These are phyloP conservation scores for Pipistrellus kuhlii DNA, from an alignment of 2,797 vertebrate species.

Conservation along the genomic window DNA sequence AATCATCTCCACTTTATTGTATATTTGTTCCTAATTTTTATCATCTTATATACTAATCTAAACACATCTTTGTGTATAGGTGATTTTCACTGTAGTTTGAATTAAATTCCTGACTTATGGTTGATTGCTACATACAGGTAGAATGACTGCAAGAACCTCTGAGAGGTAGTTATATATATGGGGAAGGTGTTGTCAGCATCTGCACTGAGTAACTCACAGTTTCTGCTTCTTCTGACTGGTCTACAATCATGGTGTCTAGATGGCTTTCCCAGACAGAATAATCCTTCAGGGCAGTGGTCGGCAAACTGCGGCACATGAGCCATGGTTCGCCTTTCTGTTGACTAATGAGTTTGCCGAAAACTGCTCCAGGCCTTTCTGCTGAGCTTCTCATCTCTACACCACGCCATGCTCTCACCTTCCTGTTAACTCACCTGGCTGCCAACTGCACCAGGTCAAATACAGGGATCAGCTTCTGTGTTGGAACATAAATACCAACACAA, in stretches of 20 bases:
- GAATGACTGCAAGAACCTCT: background rate
- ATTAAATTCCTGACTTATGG: constrained; percentile 44
- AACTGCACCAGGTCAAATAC: background rate
- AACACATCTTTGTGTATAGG: constrained; percentile 44
- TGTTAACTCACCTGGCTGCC: background rate
- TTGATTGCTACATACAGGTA: background rate
- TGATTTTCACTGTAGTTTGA: constrained; percentile 31
- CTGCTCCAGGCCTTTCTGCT: background rate
- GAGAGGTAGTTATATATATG: background rate
- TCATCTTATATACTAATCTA: constrained; percentile 31
- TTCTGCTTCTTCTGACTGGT: background rate
- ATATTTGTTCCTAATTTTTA: constrained; percentile 54
- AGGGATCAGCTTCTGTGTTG: background rate
- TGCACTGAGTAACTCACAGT: background rate
- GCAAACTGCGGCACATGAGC: too few species aligned
- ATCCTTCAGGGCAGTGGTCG: background rate
- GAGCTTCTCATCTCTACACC: background rate
- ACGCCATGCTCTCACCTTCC: background rate
- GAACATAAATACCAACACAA: constrained; percentile 44
- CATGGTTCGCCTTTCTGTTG: too few species aligned
- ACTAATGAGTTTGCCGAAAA: too few species aligned
- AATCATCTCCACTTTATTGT: constrained; percentile 48
- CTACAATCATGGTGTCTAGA: background rate
- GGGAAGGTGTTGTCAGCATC: background rate
- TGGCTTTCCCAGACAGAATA: background rate